Percentiles rank a stretch among this genome's conserved stretches.
These are phyloP conservation scores for Hemiprocne comata DNA, from an alignment of 2,113 vertebrate genomes.

Conservation along the genomic window DNA sequence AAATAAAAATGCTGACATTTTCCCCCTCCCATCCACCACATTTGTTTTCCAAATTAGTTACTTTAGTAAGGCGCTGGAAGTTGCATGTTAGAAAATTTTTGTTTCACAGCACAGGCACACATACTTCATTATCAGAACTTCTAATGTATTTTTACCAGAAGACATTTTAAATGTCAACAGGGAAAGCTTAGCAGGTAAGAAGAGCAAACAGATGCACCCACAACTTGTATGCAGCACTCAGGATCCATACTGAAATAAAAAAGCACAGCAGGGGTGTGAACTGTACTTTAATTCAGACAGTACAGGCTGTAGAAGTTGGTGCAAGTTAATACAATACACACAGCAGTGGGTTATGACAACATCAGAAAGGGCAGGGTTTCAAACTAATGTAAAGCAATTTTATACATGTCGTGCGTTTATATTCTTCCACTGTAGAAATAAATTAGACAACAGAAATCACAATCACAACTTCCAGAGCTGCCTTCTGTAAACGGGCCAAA, in stretches of 20 bases:
- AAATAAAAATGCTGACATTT: constrained; percentile 66
- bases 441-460: background rate
- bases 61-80: constrained; percentile 71
- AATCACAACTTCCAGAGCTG: background rate
- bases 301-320: background rate
- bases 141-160: constrained; percentile 1
- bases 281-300: background rate
- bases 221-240: background rate
- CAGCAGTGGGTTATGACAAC: background rate
- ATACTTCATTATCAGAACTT: constrained; percentile 4
- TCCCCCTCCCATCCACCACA: constrained; percentile 44
- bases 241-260: background rate
- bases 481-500: background rate
- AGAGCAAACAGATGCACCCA: constrained; percentile 14
- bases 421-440: background rate
- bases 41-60: constrained; percentile 20
- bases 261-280: constrained; percentile 12
- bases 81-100: background rate
- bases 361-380: background rate
- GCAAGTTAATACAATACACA: background rate
- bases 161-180: background rate
- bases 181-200: constrained; percentile 33
- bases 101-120: constrained; percentile 63
- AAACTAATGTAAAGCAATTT: background rate
- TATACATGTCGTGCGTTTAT: background rate